Evolutionary conservation across 2,113 vertebrate species (phyloP), one percentile per base, ranked within the genome.

Genomic region (Ptilorrhoa leucosticta): DNA sequence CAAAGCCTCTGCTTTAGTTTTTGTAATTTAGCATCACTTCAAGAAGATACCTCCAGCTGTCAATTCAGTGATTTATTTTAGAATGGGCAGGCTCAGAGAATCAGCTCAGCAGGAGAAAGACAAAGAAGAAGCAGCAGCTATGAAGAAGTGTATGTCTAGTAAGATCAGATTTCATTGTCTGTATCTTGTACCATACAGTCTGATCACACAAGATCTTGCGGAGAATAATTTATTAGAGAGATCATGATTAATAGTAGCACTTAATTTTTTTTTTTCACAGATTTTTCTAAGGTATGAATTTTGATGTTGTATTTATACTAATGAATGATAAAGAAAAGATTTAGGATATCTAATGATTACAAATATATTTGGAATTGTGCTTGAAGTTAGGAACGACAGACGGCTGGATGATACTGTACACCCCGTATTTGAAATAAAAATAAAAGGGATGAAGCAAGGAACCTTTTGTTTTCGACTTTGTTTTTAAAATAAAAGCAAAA

Each of bases 401-500:
- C 63, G 69, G 96, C 95, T 96, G 86, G 90, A 95, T 96, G 97
- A 97, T 98, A 98, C 83, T 97, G 96, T 97, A 96, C 95, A 98
- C 90, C 93, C 96, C 95, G 17, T 90, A 95, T 96, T 97, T 96
- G 84, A 95, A 97, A 98, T 94, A 95, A 97, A 98, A 97, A 91
- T 97, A 97, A 97, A 97, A 97, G 95, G 97, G 95, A 97, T 98
- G 97, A 98, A 97, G 97, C 96, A 97, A 98, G 97, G 97, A 97
- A 98, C 96, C 97, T 98, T 97, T 97, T 96, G 82, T 85, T 96
- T 96, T 93, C 0, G 22, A 94, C 97, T 97, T 95, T 78, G 91
- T 94, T 96, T 97, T 98, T 98, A 96, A 98, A 98, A 98, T 97
- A 98, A 99, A 99, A 98, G 97, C 98, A 99, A 99, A 98, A 99